Evolutionary conservation across 2,797 vertebrate genomes (phyloP).

Genomic region (Sebastes variabilis): DNA sequence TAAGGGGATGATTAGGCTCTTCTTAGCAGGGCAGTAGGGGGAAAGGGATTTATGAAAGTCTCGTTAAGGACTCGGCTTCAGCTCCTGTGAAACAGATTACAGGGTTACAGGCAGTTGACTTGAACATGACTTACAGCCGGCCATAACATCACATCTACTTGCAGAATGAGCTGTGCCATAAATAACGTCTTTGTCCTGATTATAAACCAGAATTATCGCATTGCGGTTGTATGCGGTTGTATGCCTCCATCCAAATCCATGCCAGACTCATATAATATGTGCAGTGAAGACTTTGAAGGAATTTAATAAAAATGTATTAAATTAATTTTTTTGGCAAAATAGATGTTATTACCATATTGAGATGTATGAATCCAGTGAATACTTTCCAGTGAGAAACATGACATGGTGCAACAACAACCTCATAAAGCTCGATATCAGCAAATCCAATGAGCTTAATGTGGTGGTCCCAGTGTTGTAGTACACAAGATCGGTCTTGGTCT

Average conservation of each 20-base stretch:
- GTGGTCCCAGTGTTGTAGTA: no score
- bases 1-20: constrained; percentile 68
- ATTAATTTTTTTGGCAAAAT: background rate
- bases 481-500: no score
- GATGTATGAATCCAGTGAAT: no score
- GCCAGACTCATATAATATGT: background rate
- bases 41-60: constrained; percentile 52
- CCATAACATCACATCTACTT: constrained; percentile 9
- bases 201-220: background rate
- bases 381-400: background rate
- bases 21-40: constrained; percentile 40
- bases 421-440: background rate
- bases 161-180: constrained; percentile 25
- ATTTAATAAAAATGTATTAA: background rate
- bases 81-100: constrained; percentile 36
- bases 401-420: background rate
- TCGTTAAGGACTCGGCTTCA: constrained; percentile 24
- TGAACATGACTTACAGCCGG: constrained; percentile 16
- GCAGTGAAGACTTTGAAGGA: background rate
- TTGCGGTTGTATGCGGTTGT: background rate
- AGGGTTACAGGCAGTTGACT: constrained; percentile 33
- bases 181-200: constrained; percentile 38
- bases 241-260: background rate
- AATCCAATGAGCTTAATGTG: background rate
- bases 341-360: background rate